Percentiles rank a stretch among this genome's conserved stretches.
These are phyloP conservation scores for Gavialis gangeticus DNA, from an alignment of 2,113 vertebrate species.

Conservation along the genomic window DNA sequence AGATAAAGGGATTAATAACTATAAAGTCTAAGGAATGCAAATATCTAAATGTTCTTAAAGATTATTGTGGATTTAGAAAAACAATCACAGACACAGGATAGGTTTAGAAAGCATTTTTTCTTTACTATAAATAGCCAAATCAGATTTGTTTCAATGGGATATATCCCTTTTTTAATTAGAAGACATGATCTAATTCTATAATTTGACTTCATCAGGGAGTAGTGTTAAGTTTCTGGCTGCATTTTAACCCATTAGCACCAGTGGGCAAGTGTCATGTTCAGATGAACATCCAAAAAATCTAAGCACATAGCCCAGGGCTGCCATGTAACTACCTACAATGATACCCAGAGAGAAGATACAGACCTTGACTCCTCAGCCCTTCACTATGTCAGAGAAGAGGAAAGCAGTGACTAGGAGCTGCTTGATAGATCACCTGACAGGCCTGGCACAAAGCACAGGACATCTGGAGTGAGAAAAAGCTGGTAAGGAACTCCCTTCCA, in stretches of 20 bases:
- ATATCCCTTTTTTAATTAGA: conserved; percentile 24
- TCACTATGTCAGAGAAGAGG: rapidly evolving
- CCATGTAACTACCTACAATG: background rate
- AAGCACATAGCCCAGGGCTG: background rate
- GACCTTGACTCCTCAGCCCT: background rate
- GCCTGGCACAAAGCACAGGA: background rate
- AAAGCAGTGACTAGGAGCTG: background rate
- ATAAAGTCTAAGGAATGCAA: conserved; percentile 71
- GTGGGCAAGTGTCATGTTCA: conserved; percentile 19
- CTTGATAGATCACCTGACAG: background rate
- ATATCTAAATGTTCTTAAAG: conserved; percentile 76
- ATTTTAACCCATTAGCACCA: background rate
- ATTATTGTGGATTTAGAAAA: conserved; percentile 80
- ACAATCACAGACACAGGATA: conserved; percentile 73
- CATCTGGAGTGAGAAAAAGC: background rate
- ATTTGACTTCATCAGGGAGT: background rate
- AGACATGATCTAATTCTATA: conserved; percentile 5
- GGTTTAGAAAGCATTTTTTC: conserved; percentile 57
- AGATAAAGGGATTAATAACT: conserved; percentile 78
- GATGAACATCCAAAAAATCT: background rate
- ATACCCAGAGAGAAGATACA: background rate
- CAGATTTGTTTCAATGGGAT: conserved; percentile 34
- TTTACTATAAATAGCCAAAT: conserved; percentile 61
- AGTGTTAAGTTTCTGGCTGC: background rate
- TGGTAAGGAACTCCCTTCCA: background rate